These are phyloP conservation scores for Gymnopithys bicolor DNA, from an alignment of 2,797 vertebrate species.

Conservation along the genomic window DNA sequence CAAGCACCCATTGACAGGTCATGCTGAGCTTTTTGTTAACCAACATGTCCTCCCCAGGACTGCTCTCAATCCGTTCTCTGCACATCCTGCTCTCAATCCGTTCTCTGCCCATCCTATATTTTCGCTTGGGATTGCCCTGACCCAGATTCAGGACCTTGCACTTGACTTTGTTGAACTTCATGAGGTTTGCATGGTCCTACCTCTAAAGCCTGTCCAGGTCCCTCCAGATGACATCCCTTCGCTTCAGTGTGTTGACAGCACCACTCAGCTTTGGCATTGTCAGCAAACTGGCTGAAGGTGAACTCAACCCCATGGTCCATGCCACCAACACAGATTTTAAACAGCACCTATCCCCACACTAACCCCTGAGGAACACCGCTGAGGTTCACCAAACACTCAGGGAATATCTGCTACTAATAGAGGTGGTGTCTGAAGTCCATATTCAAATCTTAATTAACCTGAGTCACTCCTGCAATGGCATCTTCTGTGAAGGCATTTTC, in stretches of 20 bases:
- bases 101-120: background rate
- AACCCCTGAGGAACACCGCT: background rate
- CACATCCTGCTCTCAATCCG: background rate
- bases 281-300: too few relatives aligned
- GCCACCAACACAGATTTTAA: background rate
- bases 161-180: background rate
- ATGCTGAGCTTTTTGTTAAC: background rate
- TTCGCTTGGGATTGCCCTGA: background rate
- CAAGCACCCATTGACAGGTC: background rate
- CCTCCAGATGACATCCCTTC: background rate
- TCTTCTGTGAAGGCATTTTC: background rate
- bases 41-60: background rate
- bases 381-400: background rate
- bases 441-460: background rate
- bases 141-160: background rate
- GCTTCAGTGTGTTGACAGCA: background rate
- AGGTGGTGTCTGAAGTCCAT: background rate
- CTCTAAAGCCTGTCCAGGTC: background rate
- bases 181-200: background rate
- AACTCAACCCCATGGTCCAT: rapidly evolving
- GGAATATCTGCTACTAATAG: background rate
- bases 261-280: background rate
- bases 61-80: background rate
- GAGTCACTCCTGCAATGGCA: background rate
- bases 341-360: background rate